Evolutionary conservation across 2,797 vertebrate genomes (phyloP).

Genomic region (Gallirallus australis): DNA sequence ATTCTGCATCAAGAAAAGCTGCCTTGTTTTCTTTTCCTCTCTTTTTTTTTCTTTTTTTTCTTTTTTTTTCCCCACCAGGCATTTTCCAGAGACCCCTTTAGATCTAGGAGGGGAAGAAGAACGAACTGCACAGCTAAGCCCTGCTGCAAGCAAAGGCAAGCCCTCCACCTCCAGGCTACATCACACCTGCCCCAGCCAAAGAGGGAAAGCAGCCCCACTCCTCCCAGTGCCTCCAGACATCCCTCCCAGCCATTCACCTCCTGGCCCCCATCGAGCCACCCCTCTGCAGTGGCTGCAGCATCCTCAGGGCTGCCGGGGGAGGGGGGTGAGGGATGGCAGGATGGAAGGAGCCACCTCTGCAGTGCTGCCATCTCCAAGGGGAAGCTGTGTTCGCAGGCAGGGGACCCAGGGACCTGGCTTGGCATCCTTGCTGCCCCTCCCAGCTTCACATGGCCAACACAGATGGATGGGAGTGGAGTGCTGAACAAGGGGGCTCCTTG

Average conservation of each 20-base stretch:
- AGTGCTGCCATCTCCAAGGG: not conserved
- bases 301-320: not conserved
- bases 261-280: not conserved
- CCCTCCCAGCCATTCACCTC: not conserved
- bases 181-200: not conserved
- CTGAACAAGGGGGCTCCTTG: not conserved
- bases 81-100: not conserved
- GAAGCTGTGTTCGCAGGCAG: not conserved
- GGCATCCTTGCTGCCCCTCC: not conserved
- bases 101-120: not conserved
- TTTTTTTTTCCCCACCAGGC: rapidly evolving
- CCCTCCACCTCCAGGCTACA: not conserved
- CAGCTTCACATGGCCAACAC: not conserved
- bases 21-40: not conserved
- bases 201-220: not conserved
- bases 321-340: not conserved
- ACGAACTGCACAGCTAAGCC: not conserved
- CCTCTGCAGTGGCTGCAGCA: not conserved
- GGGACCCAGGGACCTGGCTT: not conserved
- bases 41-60: rapidly evolving
- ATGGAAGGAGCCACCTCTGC: not conserved
- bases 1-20: not conserved
- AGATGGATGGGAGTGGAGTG: rapidly evolving
- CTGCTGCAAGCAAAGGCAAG: not conserved
- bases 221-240: not conserved